A percentile compares a stretch with the other conserved stretches of the same genome.
These are phyloP conservation scores for Hylyphantes graminicola DNA, from an alignment of 1,140 invertebrate genomes.

Conservation along the genomic window DNA sequence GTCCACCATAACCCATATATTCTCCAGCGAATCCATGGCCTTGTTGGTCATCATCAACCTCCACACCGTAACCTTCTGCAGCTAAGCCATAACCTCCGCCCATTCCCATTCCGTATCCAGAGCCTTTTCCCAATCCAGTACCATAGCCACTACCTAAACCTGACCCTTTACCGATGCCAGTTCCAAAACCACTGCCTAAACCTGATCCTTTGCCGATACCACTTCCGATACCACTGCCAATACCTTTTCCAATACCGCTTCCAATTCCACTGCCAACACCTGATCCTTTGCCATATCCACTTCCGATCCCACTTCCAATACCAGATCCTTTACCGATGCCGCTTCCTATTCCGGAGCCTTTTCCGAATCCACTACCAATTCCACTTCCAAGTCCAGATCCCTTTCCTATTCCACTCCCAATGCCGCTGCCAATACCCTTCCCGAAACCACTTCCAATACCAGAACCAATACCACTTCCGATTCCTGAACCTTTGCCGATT, in stretches of 20 bases:
- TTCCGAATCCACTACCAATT: constrained; percentile 21
- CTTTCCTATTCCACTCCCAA: constrained; percentile 10
- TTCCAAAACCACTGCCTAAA: constrained; percentile 7
- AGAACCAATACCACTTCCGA: constrained; percentile 1
- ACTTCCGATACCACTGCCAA: neutral
- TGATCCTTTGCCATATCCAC: neutral
- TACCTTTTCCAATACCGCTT: neutral
- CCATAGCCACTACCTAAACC: constrained; percentile 11
- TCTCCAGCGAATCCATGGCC: constrained; percentile 20
- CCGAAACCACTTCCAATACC: constrained; percentile 1
- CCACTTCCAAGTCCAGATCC: constrained; percentile 29
- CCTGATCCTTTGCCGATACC: constrained; percentile 19
- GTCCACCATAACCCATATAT: constrained; percentile 17
- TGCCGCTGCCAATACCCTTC: neutral
- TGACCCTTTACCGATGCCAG: constrained; percentile 7
- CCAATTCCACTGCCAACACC: constrained; percentile 15
- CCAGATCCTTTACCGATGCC: constrained; percentile 6
- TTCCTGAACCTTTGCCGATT: constrained; percentile 24
- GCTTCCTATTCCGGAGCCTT: neutral
- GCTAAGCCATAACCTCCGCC: constrained; percentile 21
- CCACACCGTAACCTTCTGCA: constrained; percentile 15
- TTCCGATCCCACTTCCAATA: neutral
- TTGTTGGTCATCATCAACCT: constrained; percentile 1
- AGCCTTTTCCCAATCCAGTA: constrained; percentile 2
- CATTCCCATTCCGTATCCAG: neutral